A percentile compares a stretch with the other conserved stretches of the same genome.
Evolutionary conservation across 1,140 invertebrate species (phyloP).

Genomic region (Eulimnadia texana): DNA sequence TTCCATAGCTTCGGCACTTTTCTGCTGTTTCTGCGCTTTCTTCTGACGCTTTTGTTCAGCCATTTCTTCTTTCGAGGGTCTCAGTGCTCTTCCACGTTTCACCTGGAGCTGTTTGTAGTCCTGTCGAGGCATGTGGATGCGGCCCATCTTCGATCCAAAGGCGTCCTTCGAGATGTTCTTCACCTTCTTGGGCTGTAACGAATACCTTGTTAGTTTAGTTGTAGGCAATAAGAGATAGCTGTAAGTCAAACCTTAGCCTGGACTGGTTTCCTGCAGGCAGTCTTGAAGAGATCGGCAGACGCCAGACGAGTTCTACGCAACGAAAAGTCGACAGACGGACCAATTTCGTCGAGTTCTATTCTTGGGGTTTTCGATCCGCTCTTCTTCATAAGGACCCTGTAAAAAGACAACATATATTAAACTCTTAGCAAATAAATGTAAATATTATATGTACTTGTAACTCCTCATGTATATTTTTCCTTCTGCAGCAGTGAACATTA

Average conservation of each 20-base stretch:
- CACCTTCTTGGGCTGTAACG: constrained; percentile 52
- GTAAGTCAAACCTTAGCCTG: constrained; percentile 48
- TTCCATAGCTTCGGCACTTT: too few species aligned
- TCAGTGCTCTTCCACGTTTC: constrained; percentile 84
- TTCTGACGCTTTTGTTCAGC: constrained; percentile 36
- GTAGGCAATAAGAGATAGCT: background rate
- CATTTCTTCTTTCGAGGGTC: constrained; percentile 29
- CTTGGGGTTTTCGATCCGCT: constrained; percentile 71
- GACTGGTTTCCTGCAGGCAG: constrained; percentile 68
- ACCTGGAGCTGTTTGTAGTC: constrained; percentile 74
- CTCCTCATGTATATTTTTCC: constrained; percentile 69
- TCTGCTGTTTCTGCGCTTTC: background rate
- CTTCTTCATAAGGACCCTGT: constrained; percentile 74
- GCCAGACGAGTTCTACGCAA: constrained; percentile 74
- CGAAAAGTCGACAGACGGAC: constrained; percentile 77
- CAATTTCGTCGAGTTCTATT: constrained; percentile 86
- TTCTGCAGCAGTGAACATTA: constrained; percentile 71
- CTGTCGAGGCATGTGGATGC: constrained; percentile 84
- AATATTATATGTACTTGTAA: constrained; percentile 47
- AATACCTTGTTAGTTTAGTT: constrained; percentile 10
- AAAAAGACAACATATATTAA: constrained; percentile 18
- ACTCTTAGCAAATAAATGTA: constrained; percentile 8
- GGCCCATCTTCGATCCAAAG: constrained; percentile 76
- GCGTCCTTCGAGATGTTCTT: constrained; percentile 81
- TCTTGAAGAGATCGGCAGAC: constrained; percentile 78